Conservation (phyloP, 2,797 vertebrate genomes). For the Nannoperca australis region DNA sequence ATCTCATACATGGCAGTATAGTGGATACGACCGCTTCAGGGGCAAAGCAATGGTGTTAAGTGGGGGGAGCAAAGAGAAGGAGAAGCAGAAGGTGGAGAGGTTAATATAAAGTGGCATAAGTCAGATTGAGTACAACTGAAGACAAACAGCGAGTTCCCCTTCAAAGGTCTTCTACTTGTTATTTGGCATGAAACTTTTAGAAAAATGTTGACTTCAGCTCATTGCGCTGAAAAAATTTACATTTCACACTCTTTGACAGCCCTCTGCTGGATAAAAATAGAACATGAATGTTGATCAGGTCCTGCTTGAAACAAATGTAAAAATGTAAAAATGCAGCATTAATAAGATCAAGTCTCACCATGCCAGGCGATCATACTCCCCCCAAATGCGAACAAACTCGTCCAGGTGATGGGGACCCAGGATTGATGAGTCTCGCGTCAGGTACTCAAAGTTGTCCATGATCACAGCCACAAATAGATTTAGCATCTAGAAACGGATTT, state of each 20-base stretch:
- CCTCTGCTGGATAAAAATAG: constrained; percentile 71
- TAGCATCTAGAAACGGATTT: constrained; percentile 89
- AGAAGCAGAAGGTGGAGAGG: constrained; percentile 52
- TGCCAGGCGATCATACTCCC: constrained; percentile 95
- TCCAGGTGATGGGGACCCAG: constrained; percentile 98
- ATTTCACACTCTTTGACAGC: constrained; percentile 51
- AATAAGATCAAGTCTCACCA: constrained; percentile 85
- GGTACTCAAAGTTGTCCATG: constrained; percentile 99
- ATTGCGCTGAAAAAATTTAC: background rate
- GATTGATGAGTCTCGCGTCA: constrained; percentile 98
- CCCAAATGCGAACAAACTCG: constrained; percentile 99
- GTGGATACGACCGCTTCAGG: constrained; percentile 95
- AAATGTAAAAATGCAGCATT: background rate
- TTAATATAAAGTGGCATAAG: constrained; percentile 1
- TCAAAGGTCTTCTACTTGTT: background rate
- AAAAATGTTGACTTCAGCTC: background rate
- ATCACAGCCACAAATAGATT: constrained; percentile 99
- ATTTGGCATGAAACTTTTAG: background rate
- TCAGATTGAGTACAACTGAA: constrained; percentile 4
- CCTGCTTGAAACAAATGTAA: background rate
- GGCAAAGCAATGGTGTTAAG: constrained; percentile 29
- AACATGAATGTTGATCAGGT: constrained; percentile 18
- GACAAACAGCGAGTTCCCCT: background rate
- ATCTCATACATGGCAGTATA: constrained; percentile 99
- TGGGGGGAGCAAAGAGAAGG: constrained; percentile 32